Base-by-base conservation (phyloP, 2,888 invertebrate species). In the Epistrophe grossulariae region DNA sequence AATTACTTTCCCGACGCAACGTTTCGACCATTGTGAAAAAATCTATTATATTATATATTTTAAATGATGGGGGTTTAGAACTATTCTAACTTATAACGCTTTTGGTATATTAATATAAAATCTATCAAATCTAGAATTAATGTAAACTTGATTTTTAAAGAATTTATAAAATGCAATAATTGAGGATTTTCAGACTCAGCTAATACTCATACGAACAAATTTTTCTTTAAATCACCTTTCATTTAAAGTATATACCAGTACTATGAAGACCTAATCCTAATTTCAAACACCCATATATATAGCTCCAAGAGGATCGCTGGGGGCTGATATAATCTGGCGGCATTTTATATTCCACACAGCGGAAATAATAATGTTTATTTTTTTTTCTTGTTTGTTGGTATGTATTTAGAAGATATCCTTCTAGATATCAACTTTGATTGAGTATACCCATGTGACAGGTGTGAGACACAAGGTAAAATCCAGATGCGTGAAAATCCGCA, bases 391-490 rank as follows among this genome's bases (percentile, higher is more conserved):
- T 35, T 35, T 0, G 31, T 31, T n/a, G n/a, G 5, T 31, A 31
- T 2, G 28, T 28, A 64, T 64, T 64, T 43, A 45, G 10, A 28
- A 48, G 64, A 31, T 31, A 64, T 64, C 28, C 45, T 64, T 31
- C 43, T n/a, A 48, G 62, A 62, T 48, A 66, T 66, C 48, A 66
- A 31, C 45, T 84, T 84, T 81, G 84, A 84, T 84, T 84, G 84
- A 84, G 84, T 80, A 84, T n/a, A 48, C 66, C 45, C 52, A 66
- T 76, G 55, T 76, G 76, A 66, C 84, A 84, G 84, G 80, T 84
- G 84, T 77, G 76, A 72, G 80, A 68, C 71, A 71, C 38, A 52
- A 84, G 66, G 66, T 48, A 31, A n/a, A 4, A 66, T 48, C 48
- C 31, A 66, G 43, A 66, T 66, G 66, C 45, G 66, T 66, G 76